These are phyloP conservation scores for Varroa destructor DNA, from an alignment of 1,140 invertebrate genomes.

Conservation along the genomic window DNA sequence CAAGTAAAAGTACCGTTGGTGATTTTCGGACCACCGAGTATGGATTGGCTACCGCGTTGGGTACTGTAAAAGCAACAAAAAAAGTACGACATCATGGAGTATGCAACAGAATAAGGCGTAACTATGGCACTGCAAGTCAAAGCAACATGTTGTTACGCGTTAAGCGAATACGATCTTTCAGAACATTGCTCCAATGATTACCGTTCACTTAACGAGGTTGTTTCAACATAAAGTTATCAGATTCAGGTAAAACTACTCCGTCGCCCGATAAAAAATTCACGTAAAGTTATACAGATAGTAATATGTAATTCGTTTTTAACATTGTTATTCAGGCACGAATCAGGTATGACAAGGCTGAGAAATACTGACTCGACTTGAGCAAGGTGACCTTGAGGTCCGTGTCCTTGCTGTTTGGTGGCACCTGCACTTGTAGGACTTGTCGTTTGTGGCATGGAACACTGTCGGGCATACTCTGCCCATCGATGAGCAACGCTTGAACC, in stretches of 20 bases:
- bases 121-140: too few species aligned
- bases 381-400: neutral
- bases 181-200: too few species aligned
- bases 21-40: conserved; percentile 19
- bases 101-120: neutral
- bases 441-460: conserved; percentile 7
- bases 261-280: too few species aligned
- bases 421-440: conserved; percentile 11
- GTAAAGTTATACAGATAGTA: too few species aligned
- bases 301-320: too few species aligned
- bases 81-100: neutral
- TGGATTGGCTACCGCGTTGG: neutral
- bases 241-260: too few species aligned
- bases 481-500: neutral
- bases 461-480: neutral
- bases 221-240: neutral
- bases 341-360: too few species aligned
- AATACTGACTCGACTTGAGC: neutral
- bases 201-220: neutral
- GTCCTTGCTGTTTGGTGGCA: neutral
- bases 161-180: too few species aligned
- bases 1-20: neutral
- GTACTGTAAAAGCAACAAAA: neutral
- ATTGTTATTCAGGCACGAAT: too few species aligned
- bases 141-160: too few species aligned